Conservation (phyloP, 1,140 invertebrate species). For the Drosophila lacteicornis region DNA sequence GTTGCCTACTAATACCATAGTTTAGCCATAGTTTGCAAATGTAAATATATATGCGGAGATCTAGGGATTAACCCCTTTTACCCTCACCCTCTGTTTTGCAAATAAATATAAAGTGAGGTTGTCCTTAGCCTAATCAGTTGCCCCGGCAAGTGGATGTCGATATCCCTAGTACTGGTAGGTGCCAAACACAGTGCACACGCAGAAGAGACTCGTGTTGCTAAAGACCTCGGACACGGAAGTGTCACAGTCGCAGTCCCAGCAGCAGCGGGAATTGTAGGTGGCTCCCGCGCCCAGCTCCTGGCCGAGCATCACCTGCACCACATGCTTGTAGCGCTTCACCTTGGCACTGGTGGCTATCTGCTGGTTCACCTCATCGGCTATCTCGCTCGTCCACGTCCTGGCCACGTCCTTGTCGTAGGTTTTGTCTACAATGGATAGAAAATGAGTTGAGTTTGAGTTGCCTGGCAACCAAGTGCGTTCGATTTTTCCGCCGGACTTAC, state of each 20-base stretch:
- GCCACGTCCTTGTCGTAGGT: constrained; percentile 63
- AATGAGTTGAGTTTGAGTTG: constrained; percentile 18
- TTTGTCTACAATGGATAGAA: constrained; percentile 44
- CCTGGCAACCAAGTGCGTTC: constrained; percentile 45
- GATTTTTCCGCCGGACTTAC: constrained; percentile 34
- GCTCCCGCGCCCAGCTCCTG: constrained; percentile 68
- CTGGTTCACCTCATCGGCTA: constrained; percentile 70
- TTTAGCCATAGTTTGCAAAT: constrained; percentile 26
- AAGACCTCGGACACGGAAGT: constrained; percentile 69
- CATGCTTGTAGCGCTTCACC: constrained; percentile 72
- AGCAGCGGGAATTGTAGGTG: constrained; percentile 67
- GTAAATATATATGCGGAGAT: constrained; percentile 41
- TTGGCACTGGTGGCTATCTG: constrained; percentile 59
- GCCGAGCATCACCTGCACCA: constrained; percentile 73
- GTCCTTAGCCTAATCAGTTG: constrained; percentile 30
- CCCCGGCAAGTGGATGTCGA: background rate
- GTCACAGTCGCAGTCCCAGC: constrained; percentile 75
- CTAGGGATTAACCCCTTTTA: too few relatives aligned
- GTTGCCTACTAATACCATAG: constrained; percentile 34
- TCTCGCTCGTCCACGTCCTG: constrained; percentile 61
- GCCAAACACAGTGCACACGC: constrained; percentile 69
- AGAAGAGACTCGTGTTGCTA: constrained; percentile 70
- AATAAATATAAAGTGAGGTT: constrained; percentile 43
- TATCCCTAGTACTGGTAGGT: constrained; percentile 65
- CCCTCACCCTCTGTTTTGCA: constrained; percentile 56